Base-by-base conservation (phyloP, 92 coral and sea anemone genomes). In the Heliopora coerulea region DNA sequence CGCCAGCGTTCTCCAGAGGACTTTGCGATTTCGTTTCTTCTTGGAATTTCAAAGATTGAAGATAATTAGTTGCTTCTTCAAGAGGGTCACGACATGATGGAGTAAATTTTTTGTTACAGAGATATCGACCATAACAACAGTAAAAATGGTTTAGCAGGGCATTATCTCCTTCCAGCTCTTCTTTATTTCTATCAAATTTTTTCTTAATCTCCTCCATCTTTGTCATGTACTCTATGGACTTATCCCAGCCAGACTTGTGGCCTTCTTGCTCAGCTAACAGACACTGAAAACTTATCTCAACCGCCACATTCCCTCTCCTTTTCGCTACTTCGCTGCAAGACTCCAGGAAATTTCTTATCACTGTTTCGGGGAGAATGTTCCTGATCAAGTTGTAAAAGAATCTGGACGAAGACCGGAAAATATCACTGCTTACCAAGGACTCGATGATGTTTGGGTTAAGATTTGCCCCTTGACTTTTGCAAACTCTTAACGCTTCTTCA, bases 251-350 rank as follows among this genome's bases (percentile, higher is more conserved):
- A 17, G 19, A 32, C 35, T 32, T 20, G 25, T 17, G 72, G 0
- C 72, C 72, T 39, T 35, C 54, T 64, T 64, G 72, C 33, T 64
- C 72, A 7, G 72, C 49, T 41, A 39, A 26, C 19, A 64, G 72
- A 64, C 72, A 64, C 19, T 35, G 72, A 19, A 35, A 64, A 20
- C 26, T 40, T 49, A 64, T 64, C 21, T 64, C 49, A 24, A 64
- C 35, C 3, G 52, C 54, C 9, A 24, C 25, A 8, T 32, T 10
- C 1, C 26, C 26, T 41, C 50, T 26, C 32, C 9, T 64, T n/a
- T 32, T 14, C 0, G 72, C 72, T 19, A 64, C 27, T 32, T 35
- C 37, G 6, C 8, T 15, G 26, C 72, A 64, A 11, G 21, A 13
- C 19, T 64, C 50, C 32, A 20, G 31, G 28, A 64, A 64, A 35